These are phyloP conservation scores for Cryptoleucopteryx plumbea DNA, from an alignment of 2,113 vertebrate species.

Conservation along the genomic window DNA sequence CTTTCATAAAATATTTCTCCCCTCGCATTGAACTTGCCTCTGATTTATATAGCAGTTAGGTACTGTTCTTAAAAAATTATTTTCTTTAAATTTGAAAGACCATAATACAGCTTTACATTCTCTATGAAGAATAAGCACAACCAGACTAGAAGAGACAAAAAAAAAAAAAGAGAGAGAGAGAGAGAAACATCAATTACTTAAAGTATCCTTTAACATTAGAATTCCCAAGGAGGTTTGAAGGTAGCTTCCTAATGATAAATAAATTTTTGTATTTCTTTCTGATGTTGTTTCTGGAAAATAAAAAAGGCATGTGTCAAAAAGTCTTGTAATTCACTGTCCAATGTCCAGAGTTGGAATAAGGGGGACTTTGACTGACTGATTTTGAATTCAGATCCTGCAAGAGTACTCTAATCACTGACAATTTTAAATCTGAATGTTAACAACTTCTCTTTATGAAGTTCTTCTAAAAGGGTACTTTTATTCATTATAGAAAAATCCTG, in stretches of 20 bases:
- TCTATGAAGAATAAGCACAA: background rate
- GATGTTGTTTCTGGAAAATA: background rate
- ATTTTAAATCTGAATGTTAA: background rate
- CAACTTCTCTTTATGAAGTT: background rate
- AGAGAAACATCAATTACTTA: too few species aligned
- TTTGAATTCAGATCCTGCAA: background rate
- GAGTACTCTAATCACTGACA: background rate
- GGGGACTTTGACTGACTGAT: background rate
- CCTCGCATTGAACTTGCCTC: rapidly evolving
- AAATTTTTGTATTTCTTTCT: background rate
- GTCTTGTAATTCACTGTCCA: background rate
- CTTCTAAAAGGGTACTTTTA: background rate
- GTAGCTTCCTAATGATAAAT: background rate
- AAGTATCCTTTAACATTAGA: background rate
- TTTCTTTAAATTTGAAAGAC: background rate
- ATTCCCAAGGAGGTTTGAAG: background rate
- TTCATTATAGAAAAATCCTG: background rate
- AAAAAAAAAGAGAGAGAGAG: background rate
- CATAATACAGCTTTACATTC: background rate
- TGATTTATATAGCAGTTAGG: background rate
- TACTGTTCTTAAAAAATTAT: background rate
- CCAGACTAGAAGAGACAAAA: background rate
- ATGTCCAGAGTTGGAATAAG: background rate
- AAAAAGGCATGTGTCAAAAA: background rate
- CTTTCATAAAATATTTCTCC: background rate